A percentile compares a stretch with the other conserved stretches of the same genome.
phyloP scores from a whole-genome alignment of 1,140 invertebrate genomes.

The Leguminivora glycinivorella region DNA sequence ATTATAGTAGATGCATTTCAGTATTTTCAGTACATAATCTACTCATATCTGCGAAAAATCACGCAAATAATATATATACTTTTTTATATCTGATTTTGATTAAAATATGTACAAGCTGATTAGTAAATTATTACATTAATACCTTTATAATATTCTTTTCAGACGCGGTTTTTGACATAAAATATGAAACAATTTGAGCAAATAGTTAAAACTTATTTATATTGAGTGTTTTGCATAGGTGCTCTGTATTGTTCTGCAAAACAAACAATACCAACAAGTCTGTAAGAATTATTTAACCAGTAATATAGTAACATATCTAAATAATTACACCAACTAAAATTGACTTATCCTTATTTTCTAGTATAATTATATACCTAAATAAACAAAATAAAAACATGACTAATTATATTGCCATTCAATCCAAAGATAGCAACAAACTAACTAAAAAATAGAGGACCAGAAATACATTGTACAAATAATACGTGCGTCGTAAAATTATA shows the following conservation, averaged over 20 bases:
- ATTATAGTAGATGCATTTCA: background rate
- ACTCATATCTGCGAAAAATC: background rate
- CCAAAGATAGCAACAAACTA: background rate
- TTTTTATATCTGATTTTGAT: constrained; percentile 7
- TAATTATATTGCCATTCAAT: background rate
- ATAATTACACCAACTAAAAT: background rate
- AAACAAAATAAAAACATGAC: background rate
- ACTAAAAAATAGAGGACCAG: background rate
- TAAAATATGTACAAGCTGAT: constrained; percentile 18
- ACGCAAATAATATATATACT: background rate
- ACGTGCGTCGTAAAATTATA: background rate
- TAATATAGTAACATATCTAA: background rate
- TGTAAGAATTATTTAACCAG: background rate
- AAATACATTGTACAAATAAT: background rate
- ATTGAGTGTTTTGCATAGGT: constrained; percentile 42
- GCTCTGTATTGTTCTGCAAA: background rate
- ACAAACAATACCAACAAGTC: background rate
- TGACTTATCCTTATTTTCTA: constrained; percentile 6
- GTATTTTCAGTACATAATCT: background rate
- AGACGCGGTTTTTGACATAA: background rate
- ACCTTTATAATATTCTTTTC: constrained; percentile 6
- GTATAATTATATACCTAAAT: background rate
- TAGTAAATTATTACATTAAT: constrained; percentile 7
- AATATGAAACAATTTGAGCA: constrained; percentile 37
- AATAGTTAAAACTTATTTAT: constrained; percentile 31